These are phyloP conservation scores for Liparis tanakae DNA, from an alignment of 2,797 vertebrate genomes.

Conservation along the genomic window DNA sequence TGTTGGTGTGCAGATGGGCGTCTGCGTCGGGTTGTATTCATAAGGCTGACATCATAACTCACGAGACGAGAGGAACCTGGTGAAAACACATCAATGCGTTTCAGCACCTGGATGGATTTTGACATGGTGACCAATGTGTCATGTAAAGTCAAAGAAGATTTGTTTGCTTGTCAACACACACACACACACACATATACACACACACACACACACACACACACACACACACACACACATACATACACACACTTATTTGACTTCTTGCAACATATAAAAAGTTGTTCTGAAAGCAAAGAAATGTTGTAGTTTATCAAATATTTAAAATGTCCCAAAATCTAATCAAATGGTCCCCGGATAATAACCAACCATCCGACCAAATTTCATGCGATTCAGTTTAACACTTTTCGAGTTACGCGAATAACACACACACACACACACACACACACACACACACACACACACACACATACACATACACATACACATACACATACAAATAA, in stretches of 20 bases:
- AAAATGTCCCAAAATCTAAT: not conserved
- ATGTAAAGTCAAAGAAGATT: slow-evolving; percentile 64
- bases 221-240: slow-evolving; percentile 10
- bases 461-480: too few species aligned
- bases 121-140: slow-evolving; percentile 59
- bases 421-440: too few species aligned
- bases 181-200: not conserved
- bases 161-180: slow-evolving; percentile 51
- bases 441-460: too few species aligned
- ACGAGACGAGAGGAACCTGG: slow-evolving; percentile 54
- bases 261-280: not conserved
- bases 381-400: too few species aligned
- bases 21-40: slow-evolving; percentile 44
- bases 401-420: too few species aligned
- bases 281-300: slow-evolving; percentile 14
- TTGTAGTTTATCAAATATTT: slow-evolving; percentile 6
- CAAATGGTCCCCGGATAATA: too few species aligned
- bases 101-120: slow-evolving; percentile 60
- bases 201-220: not conserved
- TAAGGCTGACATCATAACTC: slow-evolving; percentile 72
- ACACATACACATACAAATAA: too few species aligned
- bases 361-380: too few species aligned
- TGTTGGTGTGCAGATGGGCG: slow-evolving; percentile 54
- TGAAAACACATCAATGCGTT: slow-evolving; percentile 66
- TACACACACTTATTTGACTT: slow-evolving; percentile 2